Conservation (phyloP, 2,113 vertebrate species). For the Saimiri boliviensis region DNA sequence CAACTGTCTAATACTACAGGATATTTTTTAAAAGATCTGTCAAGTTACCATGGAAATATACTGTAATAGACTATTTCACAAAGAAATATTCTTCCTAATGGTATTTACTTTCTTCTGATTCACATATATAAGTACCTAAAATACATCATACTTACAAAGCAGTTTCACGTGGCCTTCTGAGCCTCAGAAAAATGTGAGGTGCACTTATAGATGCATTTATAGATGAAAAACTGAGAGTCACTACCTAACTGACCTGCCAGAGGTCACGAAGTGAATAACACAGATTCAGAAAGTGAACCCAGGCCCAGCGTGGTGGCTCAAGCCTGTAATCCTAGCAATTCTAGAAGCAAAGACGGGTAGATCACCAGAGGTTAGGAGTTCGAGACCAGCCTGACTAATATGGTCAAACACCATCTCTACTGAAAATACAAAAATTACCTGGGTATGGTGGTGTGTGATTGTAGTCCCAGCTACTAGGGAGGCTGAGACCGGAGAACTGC, state of each 20-base stretch:
- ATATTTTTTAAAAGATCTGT: slow-evolving; percentile 46
- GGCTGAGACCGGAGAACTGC: too few species aligned
- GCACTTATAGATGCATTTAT: background rate
- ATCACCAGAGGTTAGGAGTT: too few species aligned
- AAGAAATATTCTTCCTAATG: slow-evolving; percentile 40
- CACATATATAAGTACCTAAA: background rate
- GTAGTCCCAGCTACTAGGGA: too few species aligned
- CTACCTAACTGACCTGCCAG: background rate
- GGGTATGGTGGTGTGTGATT: too few species aligned
- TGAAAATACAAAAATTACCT: too few species aligned
- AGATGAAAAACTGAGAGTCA: background rate
- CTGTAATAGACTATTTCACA: slow-evolving; percentile 22
- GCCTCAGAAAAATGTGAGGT: background rate
- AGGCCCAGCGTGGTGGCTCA: too few species aligned
- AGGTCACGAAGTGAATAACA: background rate
- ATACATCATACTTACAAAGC: background rate
- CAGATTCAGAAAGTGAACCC: background rate
- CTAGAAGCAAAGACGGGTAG: too few species aligned
- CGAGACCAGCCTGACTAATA: too few species aligned
- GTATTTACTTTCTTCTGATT: slow-evolving; percentile 43
- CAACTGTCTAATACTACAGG: background rate
- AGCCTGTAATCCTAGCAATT: too few species aligned
- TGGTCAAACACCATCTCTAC: too few species aligned
- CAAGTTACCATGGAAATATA: slow-evolving; percentile 70
- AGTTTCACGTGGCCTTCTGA: background rate